phyloP scores from a whole-genome alignment of 64 coral and sea anemone species.

The Exaiptasia diaphana region DNA sequence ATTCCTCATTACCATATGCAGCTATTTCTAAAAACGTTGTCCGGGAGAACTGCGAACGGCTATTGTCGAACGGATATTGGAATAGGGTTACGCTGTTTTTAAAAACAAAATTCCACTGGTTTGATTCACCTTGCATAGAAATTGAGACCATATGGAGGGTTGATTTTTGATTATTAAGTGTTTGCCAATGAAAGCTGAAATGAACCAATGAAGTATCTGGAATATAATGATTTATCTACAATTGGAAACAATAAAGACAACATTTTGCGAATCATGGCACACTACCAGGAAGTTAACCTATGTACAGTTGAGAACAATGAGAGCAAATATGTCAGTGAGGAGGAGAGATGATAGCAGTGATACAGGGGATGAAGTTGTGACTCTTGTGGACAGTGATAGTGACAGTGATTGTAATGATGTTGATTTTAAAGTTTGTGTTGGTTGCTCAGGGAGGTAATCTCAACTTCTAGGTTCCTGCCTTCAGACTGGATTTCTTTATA shows the following conservation, averaged over 20 bases:
- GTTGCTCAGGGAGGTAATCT: background rate
- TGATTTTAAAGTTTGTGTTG: constrained; percentile 28
- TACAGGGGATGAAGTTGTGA: constrained; percentile 37
- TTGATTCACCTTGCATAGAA: too few species aligned
- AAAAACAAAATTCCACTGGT: too few species aligned
- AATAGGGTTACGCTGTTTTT: too few species aligned
- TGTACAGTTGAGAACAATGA: constrained; percentile 35
- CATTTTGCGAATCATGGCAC: constrained; percentile 49
- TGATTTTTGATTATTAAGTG: too few species aligned
- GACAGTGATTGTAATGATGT: constrained; percentile 30
- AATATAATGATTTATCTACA: background rate
- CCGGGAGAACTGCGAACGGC: too few species aligned
- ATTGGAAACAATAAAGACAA: constrained; percentile 21
- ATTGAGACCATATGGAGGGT: too few species aligned
- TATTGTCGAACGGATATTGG: too few species aligned
- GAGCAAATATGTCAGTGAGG: constrained; percentile 33
- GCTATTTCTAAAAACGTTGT: too few species aligned
- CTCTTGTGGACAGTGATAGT: constrained; percentile 36
- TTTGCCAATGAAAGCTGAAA: too few species aligned
- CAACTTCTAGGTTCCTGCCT: too few species aligned
- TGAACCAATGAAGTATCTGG: background rate
- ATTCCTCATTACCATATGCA: too few species aligned
- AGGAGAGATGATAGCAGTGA: constrained; percentile 36
- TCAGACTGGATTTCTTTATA: too few species aligned
- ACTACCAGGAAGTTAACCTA: constrained; percentile 48